These are phyloP conservation scores for Notechis scutatus DNA, from an alignment of 2,113 vertebrate species.

Conservation along the genomic window DNA sequence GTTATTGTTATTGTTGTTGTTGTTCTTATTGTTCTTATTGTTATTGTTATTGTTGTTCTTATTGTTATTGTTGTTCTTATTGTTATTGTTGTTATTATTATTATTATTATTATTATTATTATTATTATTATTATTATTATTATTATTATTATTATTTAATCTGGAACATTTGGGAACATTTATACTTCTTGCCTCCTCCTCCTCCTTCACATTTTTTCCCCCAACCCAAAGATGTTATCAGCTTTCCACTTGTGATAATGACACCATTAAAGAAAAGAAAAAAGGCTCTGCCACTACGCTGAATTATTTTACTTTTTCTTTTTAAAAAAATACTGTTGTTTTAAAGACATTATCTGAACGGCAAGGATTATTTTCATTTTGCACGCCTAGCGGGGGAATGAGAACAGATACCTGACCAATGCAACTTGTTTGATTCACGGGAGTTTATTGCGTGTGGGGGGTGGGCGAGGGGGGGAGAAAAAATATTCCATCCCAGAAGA, in stretches of 20 bases:
- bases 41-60: no score
- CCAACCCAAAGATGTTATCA: neutral
- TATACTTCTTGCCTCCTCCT: neutral
- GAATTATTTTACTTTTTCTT: neutral
- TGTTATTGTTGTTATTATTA: no score
- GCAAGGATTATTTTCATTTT: neutral
- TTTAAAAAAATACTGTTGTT: neutral
- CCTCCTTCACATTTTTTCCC: neutral
- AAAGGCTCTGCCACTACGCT: neutral
- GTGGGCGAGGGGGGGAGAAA: neutral
- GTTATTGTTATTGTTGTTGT: no score
- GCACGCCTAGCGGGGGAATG: neutral
- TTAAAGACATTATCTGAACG: neutral
- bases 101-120: no score
- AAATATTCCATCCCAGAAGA: neutral
- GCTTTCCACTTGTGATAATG: neutral
- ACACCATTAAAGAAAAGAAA: neutral
- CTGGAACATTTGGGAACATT: neutral
- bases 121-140: no score
- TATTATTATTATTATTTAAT: no score
- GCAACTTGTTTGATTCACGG: no score
- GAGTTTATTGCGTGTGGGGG: neutral
- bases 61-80: no score
- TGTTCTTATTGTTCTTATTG: no score
- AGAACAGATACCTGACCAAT: neutral